phyloP scores from a whole-genome alignment of 2,113 vertebrate species.

The Cyanistes caeruleus region DNA sequence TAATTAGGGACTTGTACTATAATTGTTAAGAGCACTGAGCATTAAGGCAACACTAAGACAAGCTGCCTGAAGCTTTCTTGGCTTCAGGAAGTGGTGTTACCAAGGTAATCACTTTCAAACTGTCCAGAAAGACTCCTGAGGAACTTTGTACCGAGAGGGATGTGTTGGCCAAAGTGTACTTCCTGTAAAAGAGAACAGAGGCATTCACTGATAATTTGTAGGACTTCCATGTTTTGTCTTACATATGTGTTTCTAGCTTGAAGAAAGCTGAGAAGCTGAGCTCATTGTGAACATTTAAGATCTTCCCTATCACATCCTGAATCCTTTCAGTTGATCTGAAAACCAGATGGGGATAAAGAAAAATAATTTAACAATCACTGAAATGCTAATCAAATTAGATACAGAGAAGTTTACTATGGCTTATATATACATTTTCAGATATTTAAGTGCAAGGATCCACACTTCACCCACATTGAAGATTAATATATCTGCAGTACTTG shows the following conservation, averaged over 20 bases:
- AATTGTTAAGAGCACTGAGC: conserved; percentile 11
- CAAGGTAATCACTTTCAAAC: conserved; percentile 62
- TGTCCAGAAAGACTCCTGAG: conserved; percentile 17
- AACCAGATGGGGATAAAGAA: conserved; percentile 71
- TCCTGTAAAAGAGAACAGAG: conserved; percentile 71
- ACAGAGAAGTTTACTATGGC: not conserved
- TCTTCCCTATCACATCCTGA: conserved; percentile 74
- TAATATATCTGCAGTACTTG: not conserved
- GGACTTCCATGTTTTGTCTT: conserved; percentile 81
- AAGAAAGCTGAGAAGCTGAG: conserved; percentile 63
- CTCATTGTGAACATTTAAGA: conserved; percentile 66
- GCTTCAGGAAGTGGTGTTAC: conserved; percentile 55
- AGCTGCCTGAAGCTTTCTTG: conserved; percentile 22
- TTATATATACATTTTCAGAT: not conserved
- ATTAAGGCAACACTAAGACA: conserved; percentile 53
- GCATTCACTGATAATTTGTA: conserved; percentile 65
- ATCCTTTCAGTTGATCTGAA: conserved; percentile 66
- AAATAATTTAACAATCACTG: conserved; percentile 32
- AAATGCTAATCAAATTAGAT: conserved; percentile 26
- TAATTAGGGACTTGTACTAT: conserved; percentile 44
- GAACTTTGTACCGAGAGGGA: conserved; percentile 33
- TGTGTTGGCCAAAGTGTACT: conserved; percentile 35
- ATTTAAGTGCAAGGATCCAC: not conserved
- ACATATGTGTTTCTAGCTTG: conserved; percentile 67
- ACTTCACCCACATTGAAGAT: not conserved